Evolutionary conservation across 2,113 vertebrate species (phyloP), one percentile per base, ranked within the genome.

Genomic region (Hyperoodon ampullatus): DNA sequence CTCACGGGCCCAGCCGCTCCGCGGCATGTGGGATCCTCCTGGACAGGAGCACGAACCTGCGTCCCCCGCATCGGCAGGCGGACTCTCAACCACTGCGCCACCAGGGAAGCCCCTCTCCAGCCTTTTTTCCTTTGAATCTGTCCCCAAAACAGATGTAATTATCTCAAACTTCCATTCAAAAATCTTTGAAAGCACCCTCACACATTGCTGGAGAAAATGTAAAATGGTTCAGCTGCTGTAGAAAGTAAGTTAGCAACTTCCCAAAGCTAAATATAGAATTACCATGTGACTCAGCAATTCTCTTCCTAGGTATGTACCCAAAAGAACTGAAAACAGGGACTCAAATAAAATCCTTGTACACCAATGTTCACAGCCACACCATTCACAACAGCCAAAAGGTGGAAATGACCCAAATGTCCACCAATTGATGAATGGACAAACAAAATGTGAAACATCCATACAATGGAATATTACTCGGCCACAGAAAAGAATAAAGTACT

Each of bases 391-490:
- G 68, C 90, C 55, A 24, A 3, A 24, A 28, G 47, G 28, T 6
- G 13, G 35, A 33, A 28, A 58, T 7, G 61, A 58, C 82, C 71
- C 71, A 19, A 19, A n/a, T 0, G 19, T n/a, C 39, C 23, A 15
- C 26, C 13, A 8, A 24, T 4, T 6, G 60, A 10, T 1, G 47
- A 15, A 24, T 0, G 1, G 2, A 12, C 10, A n/a, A 9, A 15
- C 60, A 18, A 24, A 30, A 8, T 0, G 2, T 4, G 16, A 28
- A 5, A 4, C 30, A 0, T 8, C 77, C 28, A 2, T 1, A 6
- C 21, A 1, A 0, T 0, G 15, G 30, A 8, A 21, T 1, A 8
- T 15, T 28, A 26, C 71, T n/a, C 3, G 0, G n/a, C 7, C 61
- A 2, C 0, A 1, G 30, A 44, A 14, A 28, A 30, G 35, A 11